Evolutionary conservation across 2,113 vertebrate genomes (phyloP), one percentile per base, ranked within the genome.

Genomic region (Sphyrna mokarran): DNA sequence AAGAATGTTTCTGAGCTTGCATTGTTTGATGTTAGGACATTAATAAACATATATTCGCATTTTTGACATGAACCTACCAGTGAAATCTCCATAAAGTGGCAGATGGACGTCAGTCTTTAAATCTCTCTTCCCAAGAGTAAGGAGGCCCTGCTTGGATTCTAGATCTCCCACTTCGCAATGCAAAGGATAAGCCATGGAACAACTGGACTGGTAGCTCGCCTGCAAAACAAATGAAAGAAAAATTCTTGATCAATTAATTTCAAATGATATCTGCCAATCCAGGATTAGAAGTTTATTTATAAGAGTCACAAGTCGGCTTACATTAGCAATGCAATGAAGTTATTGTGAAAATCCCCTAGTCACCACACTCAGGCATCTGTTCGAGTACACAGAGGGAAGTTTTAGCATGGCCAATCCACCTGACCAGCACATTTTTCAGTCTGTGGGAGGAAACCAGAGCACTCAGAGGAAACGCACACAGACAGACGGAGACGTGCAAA

Each of bases 101-200:
- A 97, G 96, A 85, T 96, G 96, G 40, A 96, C 95, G 93, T 98
- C 98, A 3, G 96, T 97, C 96, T 95, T 96, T 66, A 98, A 9
- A 72, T 97, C 96, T 70, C 97, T 95, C 69, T 95, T 18, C 1
- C 68, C 96, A 96, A 98, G 96, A 78, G 96, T 97, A 86, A 97
- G 68, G 0, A 29, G 9, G 22, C 97, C 97, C 0, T 97, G 97
- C 95, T 97, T 97, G 11, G n/a, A 86, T 0, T 97, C 97, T 70
- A 98, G 89, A 61, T 98, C 97, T 29, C 98, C 98, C 43, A 97
- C 96, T 95, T 96, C 95, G 87, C 98, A 98, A 95, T 97, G 96
- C 96, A 98, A 95, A 26, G 96, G 96, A 9, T 83, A 96, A 70
- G 96, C 93, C 4, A 95, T 68, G 29, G 97, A 97, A 96, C 98